Conservation (phyloP, 2,888 invertebrate species). For the Tyria jacobaeae region DNA sequence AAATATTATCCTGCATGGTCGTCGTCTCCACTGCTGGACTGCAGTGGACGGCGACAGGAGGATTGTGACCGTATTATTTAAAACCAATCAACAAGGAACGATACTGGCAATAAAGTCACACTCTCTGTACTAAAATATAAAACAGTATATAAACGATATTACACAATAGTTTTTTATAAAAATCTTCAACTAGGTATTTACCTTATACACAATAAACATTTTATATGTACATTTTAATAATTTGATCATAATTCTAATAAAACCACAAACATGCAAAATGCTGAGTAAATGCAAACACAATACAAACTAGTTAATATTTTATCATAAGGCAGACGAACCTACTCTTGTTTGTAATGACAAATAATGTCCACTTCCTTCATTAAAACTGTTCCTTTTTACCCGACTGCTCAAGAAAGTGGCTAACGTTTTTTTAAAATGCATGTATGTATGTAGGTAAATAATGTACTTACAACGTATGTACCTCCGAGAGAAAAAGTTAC, state of each 20-base stretch:
- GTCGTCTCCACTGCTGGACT: too few relatives aligned
- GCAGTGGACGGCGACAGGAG: too few relatives aligned
- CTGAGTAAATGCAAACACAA: constrained; percentile 40
- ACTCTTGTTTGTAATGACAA: too few relatives aligned
- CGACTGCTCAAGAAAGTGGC: too few relatives aligned
- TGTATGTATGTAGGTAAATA: too few relatives aligned
- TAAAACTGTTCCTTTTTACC: too few relatives aligned
- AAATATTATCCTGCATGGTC: too few relatives aligned
- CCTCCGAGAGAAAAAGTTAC: too few relatives aligned
- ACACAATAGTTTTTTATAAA: constrained; percentile 3
- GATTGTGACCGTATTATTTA: too few relatives aligned
- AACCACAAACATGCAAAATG: constrained; percentile 32
- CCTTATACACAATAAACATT: constrained; percentile 6
- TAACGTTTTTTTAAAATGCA: too few relatives aligned
- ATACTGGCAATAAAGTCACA: constrained; percentile 27
- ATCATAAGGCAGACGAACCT: not conserved
- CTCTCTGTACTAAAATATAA: constrained; percentile 27
- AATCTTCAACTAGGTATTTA: constrained; percentile 5
- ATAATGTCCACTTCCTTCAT: too few relatives aligned
- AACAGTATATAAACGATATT: constrained; percentile 6
- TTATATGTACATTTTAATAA: constrained; percentile 8
- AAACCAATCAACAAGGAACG: constrained; percentile 22
- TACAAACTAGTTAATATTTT: constrained; percentile 12
- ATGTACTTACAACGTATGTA: too few relatives aligned
- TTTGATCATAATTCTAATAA: constrained; percentile 9